Evolutionary conservation across 2,888 invertebrate genomes (phyloP).

Genomic region (Scaptomyza parva): DNA sequence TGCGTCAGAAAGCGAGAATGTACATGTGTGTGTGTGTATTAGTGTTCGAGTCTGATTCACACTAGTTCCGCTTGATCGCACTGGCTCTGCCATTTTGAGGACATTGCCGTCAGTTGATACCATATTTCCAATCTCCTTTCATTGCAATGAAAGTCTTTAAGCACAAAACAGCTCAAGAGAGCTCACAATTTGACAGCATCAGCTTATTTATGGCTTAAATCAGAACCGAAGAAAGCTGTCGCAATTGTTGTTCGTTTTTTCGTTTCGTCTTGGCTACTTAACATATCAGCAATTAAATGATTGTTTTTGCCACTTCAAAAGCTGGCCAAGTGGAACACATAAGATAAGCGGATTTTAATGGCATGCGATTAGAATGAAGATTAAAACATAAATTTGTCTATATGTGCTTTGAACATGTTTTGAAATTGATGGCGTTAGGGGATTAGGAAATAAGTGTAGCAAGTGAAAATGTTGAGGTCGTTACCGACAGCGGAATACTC

Average conservation of each 20-base stretch:
- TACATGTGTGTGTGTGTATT: neutral
- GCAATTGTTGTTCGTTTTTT: constrained; percentile 44
- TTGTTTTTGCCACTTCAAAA: constrained; percentile 7
- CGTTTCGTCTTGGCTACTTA: constrained; percentile 12
- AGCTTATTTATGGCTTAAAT: constrained; percentile 22
- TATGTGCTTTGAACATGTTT: no score
- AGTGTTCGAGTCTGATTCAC: constrained; percentile 3
- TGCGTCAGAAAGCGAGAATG: neutral
- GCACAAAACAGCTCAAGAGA: neutral
- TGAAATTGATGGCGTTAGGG: no score
- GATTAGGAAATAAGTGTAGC: no score
- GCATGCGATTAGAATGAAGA: neutral
- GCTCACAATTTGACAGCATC: constrained; percentile 8
- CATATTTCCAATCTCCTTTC: constrained; percentile 13
- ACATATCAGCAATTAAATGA: constrained; percentile 44
- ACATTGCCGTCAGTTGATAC: constrained; percentile 24
- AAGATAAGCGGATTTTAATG: neutral
- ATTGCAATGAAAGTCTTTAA: neutral
- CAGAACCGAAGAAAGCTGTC: constrained; percentile 32
- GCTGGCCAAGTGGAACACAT: neutral
- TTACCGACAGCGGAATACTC: no score
- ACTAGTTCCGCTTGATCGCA: constrained; percentile 61
- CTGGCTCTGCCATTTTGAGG: constrained; percentile 15
- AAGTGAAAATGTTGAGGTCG: no score
- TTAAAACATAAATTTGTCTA: no score